Conservation (phyloP, 1,140 invertebrate genomes). For the Drosophila lini region DNA sequence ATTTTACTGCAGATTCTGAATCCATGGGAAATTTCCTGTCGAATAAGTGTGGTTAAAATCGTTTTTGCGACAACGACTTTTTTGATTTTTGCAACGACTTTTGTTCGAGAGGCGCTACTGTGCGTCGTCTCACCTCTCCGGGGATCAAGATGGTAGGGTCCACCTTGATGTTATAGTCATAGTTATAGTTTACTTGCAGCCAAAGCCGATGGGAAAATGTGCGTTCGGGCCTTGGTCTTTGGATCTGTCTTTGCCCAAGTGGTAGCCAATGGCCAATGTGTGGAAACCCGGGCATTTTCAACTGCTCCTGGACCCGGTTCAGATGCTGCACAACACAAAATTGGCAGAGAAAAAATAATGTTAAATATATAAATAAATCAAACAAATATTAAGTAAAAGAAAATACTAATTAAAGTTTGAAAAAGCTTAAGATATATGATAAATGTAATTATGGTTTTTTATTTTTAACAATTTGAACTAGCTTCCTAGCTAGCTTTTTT, state of each 20-base stretch:
- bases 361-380: neutral
- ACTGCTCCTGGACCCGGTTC: constrained; percentile 19
- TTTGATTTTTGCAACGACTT: no score
- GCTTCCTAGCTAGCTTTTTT: neutral
- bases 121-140: neutral
- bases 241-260: constrained; percentile 55
- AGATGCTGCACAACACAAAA: constrained; percentile 4
- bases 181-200: constrained; percentile 61
- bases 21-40: no score
- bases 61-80: no score
- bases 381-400: no score
- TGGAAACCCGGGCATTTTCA: constrained; percentile 75
- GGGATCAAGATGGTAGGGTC: constrained; percentile 40
- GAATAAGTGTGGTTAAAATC: no score
- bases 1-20: no score
- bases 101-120: no score
- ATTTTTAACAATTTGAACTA: neutral
- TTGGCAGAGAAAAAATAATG: neutral
- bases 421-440: no score
- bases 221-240: constrained; percentile 43
- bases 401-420: neutral
- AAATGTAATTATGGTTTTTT: no score
- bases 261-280: constrained; percentile 78
- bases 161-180: constrained; percentile 62
- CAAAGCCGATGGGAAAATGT: constrained; percentile 74